Conservation (phyloP, 2,113 vertebrate species). For the Paradisaea rubra region DNA sequence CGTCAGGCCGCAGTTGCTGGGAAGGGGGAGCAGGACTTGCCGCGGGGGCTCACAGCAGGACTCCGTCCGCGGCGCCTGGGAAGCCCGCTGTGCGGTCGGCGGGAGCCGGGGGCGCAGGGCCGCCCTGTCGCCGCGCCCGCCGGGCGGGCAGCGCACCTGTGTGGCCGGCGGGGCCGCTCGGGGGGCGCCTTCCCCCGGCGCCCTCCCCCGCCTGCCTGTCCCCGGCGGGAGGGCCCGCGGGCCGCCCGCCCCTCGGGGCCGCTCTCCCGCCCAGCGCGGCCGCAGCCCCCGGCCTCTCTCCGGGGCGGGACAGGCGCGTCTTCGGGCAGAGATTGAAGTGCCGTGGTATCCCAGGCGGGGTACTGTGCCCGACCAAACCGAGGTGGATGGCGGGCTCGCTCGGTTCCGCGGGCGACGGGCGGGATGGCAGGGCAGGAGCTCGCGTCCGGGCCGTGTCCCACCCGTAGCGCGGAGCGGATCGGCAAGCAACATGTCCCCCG, state of each 20-base stretch:
- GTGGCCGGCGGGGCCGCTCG: not conserved
- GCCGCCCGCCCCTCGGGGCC: not conserved
- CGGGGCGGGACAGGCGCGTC: not conserved
- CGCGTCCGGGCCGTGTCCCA: not conserved
- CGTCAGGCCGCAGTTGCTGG: not conserved
- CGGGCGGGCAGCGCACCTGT: not conserved
- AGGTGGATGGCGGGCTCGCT: not conserved
- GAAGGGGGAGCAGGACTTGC: not conserved
- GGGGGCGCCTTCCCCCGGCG: not conserved
- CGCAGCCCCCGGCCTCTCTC: not conserved
- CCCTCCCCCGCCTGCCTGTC: not conserved
- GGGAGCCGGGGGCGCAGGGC: not conserved
- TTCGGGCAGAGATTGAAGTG: accelerated
- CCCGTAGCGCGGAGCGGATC: not conserved
- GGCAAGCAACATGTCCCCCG: not conserved
- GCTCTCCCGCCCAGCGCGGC: not conserved
- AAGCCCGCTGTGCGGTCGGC: not conserved
- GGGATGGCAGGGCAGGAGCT: not conserved
- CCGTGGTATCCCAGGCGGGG: not conserved
- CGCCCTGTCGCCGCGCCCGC: not conserved
- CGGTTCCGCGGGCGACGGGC: not conserved
- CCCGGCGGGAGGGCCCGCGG: not conserved
- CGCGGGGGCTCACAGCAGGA: not conserved
- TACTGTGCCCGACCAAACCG: not conserved
- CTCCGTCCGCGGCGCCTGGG: not conserved